Evolutionary conservation across 1,140 invertebrate genomes (phyloP).

Genomic region (Apis dorsata): DNA sequence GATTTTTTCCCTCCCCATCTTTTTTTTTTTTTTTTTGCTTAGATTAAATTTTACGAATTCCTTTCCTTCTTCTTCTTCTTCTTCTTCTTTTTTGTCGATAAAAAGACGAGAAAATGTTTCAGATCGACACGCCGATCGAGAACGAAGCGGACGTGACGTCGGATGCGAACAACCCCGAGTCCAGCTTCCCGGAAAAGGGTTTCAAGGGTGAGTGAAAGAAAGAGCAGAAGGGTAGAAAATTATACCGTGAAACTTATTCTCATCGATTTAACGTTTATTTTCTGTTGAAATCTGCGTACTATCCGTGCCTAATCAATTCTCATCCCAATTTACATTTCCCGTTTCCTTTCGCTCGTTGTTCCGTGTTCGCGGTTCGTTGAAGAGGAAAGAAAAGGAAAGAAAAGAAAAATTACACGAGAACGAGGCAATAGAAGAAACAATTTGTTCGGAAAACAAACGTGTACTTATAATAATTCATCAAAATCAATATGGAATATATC

Average conservation of each 20-base stretch:
- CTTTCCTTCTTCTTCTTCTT: too few relatives aligned
- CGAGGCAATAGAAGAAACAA: too few relatives aligned
- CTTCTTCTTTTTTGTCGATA: too few relatives aligned
- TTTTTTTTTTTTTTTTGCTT: too few relatives aligned
- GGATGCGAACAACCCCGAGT: conserved; percentile 70
- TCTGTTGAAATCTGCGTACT: too few relatives aligned
- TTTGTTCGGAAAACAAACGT: too few relatives aligned
- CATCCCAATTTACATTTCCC: neutral
- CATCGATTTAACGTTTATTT: neutral
- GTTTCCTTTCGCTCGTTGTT: neutral
- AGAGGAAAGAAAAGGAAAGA: neutral
- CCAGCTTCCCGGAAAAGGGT: conserved; percentile 75
- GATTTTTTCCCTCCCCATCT: too few relatives aligned
- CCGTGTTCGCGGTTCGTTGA: neutral
- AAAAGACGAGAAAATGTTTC: conserved; percentile 46
- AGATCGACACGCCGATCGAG: conserved; percentile 75
- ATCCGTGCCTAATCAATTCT: neutral
- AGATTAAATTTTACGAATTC: too few relatives aligned
- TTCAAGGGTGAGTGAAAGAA: conserved; percentile 74
- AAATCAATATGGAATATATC: too few relatives aligned
- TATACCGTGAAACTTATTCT: neutral
- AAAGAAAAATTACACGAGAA: neutral
- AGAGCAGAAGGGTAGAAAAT: neutral
- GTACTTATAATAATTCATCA: too few relatives aligned
- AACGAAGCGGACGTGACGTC: conserved; percentile 72